Percentiles rank a stretch among this genome's conserved stretches.
Evolutionary conservation across 2,113 vertebrate species (phyloP).

Genomic region (Pogonocichla stellata): DNA sequence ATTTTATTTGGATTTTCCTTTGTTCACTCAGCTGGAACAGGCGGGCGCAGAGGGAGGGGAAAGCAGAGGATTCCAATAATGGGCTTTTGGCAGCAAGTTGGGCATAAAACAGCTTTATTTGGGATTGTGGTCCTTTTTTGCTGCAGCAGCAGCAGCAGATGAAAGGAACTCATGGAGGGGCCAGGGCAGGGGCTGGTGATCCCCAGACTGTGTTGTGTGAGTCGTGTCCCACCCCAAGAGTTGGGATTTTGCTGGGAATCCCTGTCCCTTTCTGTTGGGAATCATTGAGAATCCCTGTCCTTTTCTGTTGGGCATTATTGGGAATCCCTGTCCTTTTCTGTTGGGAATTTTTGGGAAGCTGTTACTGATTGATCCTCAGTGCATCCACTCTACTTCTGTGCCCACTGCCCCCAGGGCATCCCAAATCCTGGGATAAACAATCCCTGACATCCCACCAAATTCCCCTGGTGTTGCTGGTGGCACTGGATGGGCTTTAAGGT

Average conservation of each 20-base stretch:
- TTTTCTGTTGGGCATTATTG: background rate
- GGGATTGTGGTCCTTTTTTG: background rate
- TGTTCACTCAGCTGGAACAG: constrained; percentile 40
- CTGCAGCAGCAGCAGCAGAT: background rate
- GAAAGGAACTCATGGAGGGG: background rate
- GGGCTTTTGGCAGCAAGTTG: background rate
- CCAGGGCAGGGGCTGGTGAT: background rate
- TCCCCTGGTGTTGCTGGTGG: background rate
- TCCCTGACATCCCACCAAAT: background rate
- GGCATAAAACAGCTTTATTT: constrained; percentile 17
- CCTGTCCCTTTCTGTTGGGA: background rate
- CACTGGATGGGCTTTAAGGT: background rate
- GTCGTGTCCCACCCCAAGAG: rapidly evolving
- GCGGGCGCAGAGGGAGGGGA: background rate
- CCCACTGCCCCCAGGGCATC: rapidly evolving
- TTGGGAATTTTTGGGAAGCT: rapidly evolving
- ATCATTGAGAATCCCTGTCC: background rate
- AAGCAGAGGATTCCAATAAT: background rate
- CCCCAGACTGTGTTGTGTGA: rapidly evolving
- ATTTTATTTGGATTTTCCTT: constrained; percentile 26
- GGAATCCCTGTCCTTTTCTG: background rate
- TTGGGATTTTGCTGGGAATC: background rate
- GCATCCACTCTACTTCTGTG: rapidly evolving
- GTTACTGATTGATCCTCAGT: background rate
- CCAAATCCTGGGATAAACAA: background rate